Evolutionary conservation across 2,888 invertebrate genomes (phyloP), one percentile per base, ranked within the genome.

Genomic region (Leptopilina myrica): DNA sequence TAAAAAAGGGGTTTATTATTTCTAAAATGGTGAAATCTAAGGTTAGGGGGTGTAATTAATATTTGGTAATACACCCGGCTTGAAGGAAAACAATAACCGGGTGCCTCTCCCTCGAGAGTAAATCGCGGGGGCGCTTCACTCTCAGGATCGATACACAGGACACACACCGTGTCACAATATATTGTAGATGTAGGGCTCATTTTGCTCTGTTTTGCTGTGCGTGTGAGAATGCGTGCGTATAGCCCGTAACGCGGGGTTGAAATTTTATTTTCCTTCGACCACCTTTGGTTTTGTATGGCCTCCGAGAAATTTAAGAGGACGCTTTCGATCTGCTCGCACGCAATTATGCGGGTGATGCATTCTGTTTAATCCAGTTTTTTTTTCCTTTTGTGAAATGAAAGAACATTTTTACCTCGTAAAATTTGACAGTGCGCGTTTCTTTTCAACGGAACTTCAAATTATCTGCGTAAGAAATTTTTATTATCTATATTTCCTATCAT

Each of bases 61-160:
- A 15, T 62, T 62, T 33, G 9, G 9, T 11, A 12, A 9, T 59
- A 59, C 33, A 59, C 33, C 73, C 56, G 73, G 14, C 33, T 56
- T 49, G 15, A 1, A 12, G 8, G 11, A n/a, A 56, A 73, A 73
- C 69, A 69, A 69, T 26, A 73, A 33, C 26, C 40, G n/a, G 53
- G 73, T 73, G 73, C 56, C 73, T 73, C 73, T 73, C 73, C 73
- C 73, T 56, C 53, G 56, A 73, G 73, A 73, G 56, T 33, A 49
- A 73, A 53, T 56, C 69, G 69, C 33, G 69, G 69, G 49, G 73
- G 73, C 73, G 73, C 73, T 73, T 40, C 33, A 53, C 66, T 66
- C 66, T 66, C 73, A 53, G 40, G 73, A 73, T 73, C 73, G 73
- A 73, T 73, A 73, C 73, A 73, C 69, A 73, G 69, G 69, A 73